A percentile compares a stretch with the other conserved stretches of the same genome.
Evolutionary conservation across 1,140 invertebrate genomes (phyloP).

Genomic region (Anoplophora glabripennis): DNA sequence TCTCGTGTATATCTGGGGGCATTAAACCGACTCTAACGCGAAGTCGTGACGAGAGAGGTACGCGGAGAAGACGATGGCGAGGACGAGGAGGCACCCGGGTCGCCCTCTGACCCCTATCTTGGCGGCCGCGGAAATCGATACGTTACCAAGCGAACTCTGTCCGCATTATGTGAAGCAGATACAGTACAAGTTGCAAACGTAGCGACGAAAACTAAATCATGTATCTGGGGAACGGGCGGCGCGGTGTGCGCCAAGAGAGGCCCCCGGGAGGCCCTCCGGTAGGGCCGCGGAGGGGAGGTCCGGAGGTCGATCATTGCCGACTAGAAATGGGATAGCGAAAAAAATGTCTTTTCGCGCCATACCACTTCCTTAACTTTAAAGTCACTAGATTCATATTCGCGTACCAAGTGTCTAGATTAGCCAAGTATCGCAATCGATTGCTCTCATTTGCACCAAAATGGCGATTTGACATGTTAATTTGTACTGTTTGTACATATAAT

Average conservation of each 20-base stretch:
- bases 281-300: too few relatives aligned
- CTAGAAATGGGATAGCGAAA: too few relatives aligned
- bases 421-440: too few relatives aligned
- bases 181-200: neutral
- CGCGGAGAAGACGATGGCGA: slow-evolving; percentile 21
- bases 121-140: slow-evolving; percentile 47
- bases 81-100: slow-evolving; percentile 20
- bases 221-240: slow-evolving; percentile 4
- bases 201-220: slow-evolving; percentile 7
- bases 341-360: too few relatives aligned
- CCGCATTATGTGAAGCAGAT: slow-evolving; percentile 11
- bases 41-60: slow-evolving; percentile 7
- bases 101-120: slow-evolving; percentile 48
- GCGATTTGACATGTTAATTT: too few relatives aligned
- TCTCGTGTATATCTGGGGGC: neutral
- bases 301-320: too few relatives aligned
- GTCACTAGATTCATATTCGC: too few relatives aligned
- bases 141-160: slow-evolving; percentile 24
- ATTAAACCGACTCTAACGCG: too few relatives aligned
- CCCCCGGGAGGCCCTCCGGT: neutral
- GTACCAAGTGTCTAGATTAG: too few relatives aligned
- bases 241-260: neutral
- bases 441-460: too few relatives aligned
- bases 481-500: too few relatives aligned
- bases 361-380: too few relatives aligned